Evolutionary conservation across 2,888 invertebrate genomes (phyloP), one percentile per base, ranked within the genome.

Genomic region (Aphelenchoides bicaudatus): DNA sequence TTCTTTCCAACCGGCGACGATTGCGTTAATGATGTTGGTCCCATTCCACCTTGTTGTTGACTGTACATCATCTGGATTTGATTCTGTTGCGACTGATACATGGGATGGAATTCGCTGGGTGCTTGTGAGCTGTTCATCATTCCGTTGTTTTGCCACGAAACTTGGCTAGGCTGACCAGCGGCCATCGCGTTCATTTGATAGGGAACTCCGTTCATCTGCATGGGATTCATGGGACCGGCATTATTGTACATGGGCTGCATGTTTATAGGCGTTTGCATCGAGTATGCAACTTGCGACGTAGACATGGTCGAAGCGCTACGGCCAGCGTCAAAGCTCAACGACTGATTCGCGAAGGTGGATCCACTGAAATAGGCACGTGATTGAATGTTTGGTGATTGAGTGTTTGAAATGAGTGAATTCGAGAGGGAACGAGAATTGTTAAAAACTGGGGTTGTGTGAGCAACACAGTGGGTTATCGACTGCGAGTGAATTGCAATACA

Each of bases 211-310:
- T 6, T 6, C n/a, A n/a, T n/a, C n/a, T n/a, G n/a, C n/a, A n/a
- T 19, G n/a, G 19, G 46, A 31, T 49, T 49, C 29, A 13, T 23
- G 25, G 10, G 8, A 16, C 4, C 5, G 49, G 13, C 28, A 31
- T 49, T 49, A 13, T 10, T n/a, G 23, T n/a, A 28, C 21, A 31
- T 19, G 13, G 23, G 43, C 43, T 23, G 16, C 43, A 43, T 43
- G 43, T 43, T 43, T 2, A 27, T 23, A 3, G 19, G 25, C n/a
- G 16, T n/a, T 25, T 19, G 19, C 27, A 27, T 13, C 25, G 21
- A 10, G 39, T 23, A 19, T 1, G 53, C 50, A 16, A 51, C 50
- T 48, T 53, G 53, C 5, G 53, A 52, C 29, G 48, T 23, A 25
- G 25, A 48, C 6, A 28, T 16, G 48, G 39, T 16, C 16, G n/a